These are phyloP conservation scores for Litocranius walleri DNA, from an alignment of 2,113 vertebrate species.

Conservation along the genomic window DNA sequence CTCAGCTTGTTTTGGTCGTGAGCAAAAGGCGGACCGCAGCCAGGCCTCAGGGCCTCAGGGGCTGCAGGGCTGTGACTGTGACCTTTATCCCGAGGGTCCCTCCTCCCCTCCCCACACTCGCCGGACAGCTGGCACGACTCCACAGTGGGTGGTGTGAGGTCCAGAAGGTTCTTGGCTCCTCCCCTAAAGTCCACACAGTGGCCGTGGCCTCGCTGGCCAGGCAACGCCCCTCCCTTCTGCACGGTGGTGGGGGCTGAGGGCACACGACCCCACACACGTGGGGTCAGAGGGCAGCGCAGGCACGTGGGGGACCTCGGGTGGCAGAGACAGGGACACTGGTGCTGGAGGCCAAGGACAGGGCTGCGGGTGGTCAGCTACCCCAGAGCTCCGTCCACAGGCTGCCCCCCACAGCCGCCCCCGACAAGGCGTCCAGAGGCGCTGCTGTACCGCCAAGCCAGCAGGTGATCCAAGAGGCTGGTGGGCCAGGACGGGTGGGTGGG, in stretches of 20 bases:
- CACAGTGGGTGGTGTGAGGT: no score
- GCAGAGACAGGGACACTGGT: neutral
- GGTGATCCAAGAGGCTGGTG: accelerated
- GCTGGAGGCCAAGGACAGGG: neutral
- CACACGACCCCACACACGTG: accelerated
- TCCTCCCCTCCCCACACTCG: neutral
- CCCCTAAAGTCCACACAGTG: accelerated
- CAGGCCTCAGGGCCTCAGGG: neutral
- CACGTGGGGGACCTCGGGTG: no score
- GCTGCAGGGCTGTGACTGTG: neutral
- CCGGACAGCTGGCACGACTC: accelerated
- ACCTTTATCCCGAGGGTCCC: accelerated
- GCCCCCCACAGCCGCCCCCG: accelerated
- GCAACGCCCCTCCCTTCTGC: neutral
- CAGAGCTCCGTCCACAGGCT: neutral
- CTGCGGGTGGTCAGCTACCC: accelerated
- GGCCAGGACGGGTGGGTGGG: accelerated
- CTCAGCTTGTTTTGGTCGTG: neutral
- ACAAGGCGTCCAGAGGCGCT: accelerated
- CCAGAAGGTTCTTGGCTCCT: neutral
- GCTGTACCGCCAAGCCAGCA: accelerated
- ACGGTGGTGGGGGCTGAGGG: no score
- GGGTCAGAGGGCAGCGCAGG: neutral
- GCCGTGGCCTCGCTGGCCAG: neutral
- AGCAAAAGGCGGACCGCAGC: neutral